Evolutionary conservation across 2,797 vertebrate species (phyloP).

Genomic region (Pipistrellus nathusii): DNA sequence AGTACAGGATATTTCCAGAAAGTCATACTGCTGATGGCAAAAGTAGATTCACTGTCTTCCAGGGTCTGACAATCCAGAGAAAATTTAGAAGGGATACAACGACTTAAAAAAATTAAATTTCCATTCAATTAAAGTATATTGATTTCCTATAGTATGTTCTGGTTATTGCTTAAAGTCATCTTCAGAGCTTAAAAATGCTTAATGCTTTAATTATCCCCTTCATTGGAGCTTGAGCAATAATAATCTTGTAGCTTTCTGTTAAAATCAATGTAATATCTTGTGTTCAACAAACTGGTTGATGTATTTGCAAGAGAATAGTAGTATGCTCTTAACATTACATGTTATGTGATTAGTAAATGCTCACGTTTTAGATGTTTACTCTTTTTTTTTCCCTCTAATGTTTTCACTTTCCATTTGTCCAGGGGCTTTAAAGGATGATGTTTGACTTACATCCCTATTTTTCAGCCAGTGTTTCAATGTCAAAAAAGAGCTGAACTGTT

Average conservation of each 20-base stretch:
- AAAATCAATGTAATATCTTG: constrained; percentile 80
- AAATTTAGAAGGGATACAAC: constrained; percentile 53
- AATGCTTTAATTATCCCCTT: constrained; percentile 78
- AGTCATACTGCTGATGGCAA: neutral
- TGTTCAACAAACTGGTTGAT: constrained; percentile 79
- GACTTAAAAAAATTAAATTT: constrained; percentile 43
- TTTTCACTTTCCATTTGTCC: constrained; percentile 78
- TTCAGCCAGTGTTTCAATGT: constrained; percentile 62
- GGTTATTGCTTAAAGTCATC: neutral
- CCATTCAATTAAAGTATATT: constrained; percentile 58
- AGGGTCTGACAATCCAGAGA: neutral
- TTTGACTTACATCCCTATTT: constrained; percentile 59
- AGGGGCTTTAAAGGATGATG: constrained; percentile 61
- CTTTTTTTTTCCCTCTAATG: constrained; percentile 54
- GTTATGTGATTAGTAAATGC: neutral
- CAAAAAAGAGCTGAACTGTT: constrained; percentile 66
- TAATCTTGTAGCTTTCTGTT: constrained; percentile 76
- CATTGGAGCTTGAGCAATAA: constrained; percentile 71
- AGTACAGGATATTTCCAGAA: constrained; percentile 46
- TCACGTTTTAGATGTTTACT: constrained; percentile 66
- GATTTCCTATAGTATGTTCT: constrained; percentile 69
- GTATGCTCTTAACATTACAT: neutral
- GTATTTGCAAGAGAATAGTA: constrained; percentile 46
- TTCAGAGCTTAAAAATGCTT: constrained; percentile 71
- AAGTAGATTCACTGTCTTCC: neutral